phyloP scores from a whole-genome alignment of 2,113 vertebrate genomes.

The Prunella himalayana region DNA sequence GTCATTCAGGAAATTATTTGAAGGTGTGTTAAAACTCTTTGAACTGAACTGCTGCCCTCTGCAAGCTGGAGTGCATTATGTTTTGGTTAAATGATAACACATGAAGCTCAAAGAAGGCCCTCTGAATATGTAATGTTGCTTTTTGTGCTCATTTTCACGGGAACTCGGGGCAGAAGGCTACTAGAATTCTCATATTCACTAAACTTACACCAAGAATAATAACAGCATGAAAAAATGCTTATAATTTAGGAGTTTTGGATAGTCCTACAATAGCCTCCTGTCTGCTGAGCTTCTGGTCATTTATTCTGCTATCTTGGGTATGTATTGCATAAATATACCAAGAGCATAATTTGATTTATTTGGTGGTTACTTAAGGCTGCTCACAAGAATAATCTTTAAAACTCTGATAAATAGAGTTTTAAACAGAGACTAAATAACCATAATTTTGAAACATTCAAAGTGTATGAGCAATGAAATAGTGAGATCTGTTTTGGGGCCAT shows the following conservation, averaged over 20 bases:
- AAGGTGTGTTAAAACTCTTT: not conserved
- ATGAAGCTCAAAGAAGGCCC: not conserved
- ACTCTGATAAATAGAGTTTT: not conserved
- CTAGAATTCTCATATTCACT: not conserved
- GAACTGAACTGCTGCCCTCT: not conserved
- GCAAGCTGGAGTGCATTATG: not conserved
- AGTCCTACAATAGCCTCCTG: not conserved
- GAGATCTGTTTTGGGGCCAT: not conserved
- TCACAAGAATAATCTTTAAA: not conserved
- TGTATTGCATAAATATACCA: not conserved
- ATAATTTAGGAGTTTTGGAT: not conserved
- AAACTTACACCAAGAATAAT: not conserved
- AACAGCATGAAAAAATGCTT: not conserved
- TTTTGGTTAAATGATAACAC: not conserved
- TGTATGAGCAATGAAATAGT: not conserved
- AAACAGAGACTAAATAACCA: not conserved
- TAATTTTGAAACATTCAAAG: not conserved
- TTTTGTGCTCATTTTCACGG: not conserved
- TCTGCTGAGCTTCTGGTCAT: not conserved
- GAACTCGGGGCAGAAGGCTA: not conserved
- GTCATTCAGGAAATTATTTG: not conserved
- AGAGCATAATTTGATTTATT: not conserved
- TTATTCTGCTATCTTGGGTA: not conserved
- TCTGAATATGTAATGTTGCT: not conserved
- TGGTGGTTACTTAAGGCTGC: not conserved